Base-by-base conservation (phyloP, 2,888 invertebrate genomes). In the Cheilosia scutellata region DNA sequence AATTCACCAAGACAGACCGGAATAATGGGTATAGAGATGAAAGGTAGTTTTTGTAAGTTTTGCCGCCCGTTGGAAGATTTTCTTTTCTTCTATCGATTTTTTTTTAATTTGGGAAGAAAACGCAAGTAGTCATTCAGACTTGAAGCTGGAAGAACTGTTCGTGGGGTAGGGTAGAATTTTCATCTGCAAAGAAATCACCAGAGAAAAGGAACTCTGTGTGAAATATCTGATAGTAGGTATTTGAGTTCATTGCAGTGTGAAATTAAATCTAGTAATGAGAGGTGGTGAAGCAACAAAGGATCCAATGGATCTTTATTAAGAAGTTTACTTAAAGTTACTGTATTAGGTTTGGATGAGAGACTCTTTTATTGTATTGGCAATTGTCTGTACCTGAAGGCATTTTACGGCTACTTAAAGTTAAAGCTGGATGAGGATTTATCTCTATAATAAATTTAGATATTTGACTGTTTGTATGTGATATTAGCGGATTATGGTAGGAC, bases 191-290 rank as follows among this genome's bases (percentile, higher is more conserved):
- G 20, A 4, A 20, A 4, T 47, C 5, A 16, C 6, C 6, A 47
- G 16, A 3, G 9, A 49, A 25, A 49, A 20, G 20, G 16, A 44
- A 0, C 5, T 44, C 11, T 37, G 37, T 37, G 9, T 11, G n/a
- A 42, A 13, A 5, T 13, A n/a, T 49, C 20, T 25, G 11, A 11
- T 4, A 9, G 25, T 11, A 49, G 49, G 25, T 11, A 25, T 11
- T 49, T 25, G 40, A 51, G 60, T 40, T 49, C 60, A 51, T 13
- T 37, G 60, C 29, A 71, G 49, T 49, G 71, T 71, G 27, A 71
- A 71, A 71, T 71, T 58, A 60, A 29, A 49, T 58, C 11, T 11
- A 5, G 37, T 60, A 49, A 71, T 71, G 33, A 71, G 27, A n/a
- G n/a, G 49, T 71, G 40, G 20, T 42, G 31, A 53, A n/a, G 49